phyloP scores from a whole-genome alignment of 2,888 invertebrate genomes.

The Tenthredo amoena region DNA sequence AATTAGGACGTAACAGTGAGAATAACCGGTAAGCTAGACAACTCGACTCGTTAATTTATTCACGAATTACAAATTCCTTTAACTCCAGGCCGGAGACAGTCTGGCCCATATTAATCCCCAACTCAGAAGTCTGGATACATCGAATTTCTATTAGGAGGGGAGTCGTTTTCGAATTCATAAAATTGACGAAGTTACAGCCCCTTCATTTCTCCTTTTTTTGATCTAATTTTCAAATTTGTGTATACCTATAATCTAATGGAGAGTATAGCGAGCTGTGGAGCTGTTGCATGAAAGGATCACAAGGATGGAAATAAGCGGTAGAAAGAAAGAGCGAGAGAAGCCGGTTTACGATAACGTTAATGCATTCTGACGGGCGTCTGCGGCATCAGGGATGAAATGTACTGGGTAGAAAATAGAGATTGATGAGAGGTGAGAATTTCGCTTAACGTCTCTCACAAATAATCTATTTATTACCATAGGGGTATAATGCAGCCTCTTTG shows the following conservation, averaged over 20 bases:
- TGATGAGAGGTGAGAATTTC: conserved; percentile 62
- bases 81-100: background rate
- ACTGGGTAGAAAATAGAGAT: conserved; percentile 62
- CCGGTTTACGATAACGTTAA: conserved; percentile 61
- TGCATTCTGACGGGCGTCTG: conserved; percentile 55
- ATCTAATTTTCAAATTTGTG: background rate
- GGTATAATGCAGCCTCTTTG: conserved; percentile 12
- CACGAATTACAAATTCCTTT: background rate
- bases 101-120: background rate
- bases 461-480: conserved; percentile 62
- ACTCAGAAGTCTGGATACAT: background rate
- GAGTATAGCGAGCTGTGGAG: background rate
- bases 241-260: background rate
- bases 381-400: conserved; percentile 58
- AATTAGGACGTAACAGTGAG: conserved; percentile 19
- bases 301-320: background rate
- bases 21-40: conserved; percentile 12
- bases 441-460: conserved; percentile 62
- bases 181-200: too few species aligned
- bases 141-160: too few species aligned
- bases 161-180: too few species aligned
- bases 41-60: background rate
- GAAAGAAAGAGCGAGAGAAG: background rate
- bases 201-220: background rate
- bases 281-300: background rate